Evolutionary conservation across 2,797 vertebrate species (phyloP).

Genomic region (Pseudomugil gertrudae): DNA sequence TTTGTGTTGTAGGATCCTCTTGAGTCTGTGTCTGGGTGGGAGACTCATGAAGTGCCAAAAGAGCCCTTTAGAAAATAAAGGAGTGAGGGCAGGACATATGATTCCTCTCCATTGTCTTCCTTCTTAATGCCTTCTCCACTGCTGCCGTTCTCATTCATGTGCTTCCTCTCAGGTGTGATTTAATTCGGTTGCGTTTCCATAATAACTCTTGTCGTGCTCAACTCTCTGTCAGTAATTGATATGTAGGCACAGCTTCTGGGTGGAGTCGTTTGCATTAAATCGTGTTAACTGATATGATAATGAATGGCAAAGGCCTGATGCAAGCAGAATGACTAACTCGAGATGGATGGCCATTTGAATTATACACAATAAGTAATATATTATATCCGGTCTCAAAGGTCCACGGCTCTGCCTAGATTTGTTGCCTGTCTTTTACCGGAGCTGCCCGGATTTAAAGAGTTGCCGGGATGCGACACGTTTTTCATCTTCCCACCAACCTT

Average conservation of each 20-base stretch:
- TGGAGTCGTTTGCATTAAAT: conserved; percentile 86
- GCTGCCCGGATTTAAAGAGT: conserved; percentile 52
- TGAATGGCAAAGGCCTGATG: conserved; percentile 81
- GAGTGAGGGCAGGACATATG: conserved; percentile 36
- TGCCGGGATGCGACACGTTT: conserved; percentile 37
- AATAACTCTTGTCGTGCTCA: conserved; percentile 72
- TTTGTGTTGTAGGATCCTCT: conserved; percentile 61
- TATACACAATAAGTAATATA: conserved; percentile 83
- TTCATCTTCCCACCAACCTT: conserved; percentile 25
- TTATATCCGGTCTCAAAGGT: conserved; percentile 70
- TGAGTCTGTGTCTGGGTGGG: conserved; percentile 53
- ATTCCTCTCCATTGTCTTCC: conserved; percentile 37
- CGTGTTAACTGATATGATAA: conserved; percentile 85
- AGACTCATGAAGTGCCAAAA: conserved; percentile 45
- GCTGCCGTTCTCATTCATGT: conserved; percentile 44
- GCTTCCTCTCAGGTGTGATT: conserved; percentile 72
- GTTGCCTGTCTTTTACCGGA: conserved; percentile 62
- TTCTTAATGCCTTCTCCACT: conserved; percentile 37
- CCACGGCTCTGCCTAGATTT: conserved; percentile 55
- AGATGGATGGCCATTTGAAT: conserved; percentile 83
- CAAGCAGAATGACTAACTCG: conserved; percentile 76
- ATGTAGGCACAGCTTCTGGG: conserved; percentile 76
- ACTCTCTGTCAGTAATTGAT: conserved; percentile 82
- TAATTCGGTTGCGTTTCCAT: conserved; percentile 73
- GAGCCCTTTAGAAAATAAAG: conserved; percentile 50